Conservation (phyloP, 2,113 vertebrate species). For the Euleptes europaea region DNA sequence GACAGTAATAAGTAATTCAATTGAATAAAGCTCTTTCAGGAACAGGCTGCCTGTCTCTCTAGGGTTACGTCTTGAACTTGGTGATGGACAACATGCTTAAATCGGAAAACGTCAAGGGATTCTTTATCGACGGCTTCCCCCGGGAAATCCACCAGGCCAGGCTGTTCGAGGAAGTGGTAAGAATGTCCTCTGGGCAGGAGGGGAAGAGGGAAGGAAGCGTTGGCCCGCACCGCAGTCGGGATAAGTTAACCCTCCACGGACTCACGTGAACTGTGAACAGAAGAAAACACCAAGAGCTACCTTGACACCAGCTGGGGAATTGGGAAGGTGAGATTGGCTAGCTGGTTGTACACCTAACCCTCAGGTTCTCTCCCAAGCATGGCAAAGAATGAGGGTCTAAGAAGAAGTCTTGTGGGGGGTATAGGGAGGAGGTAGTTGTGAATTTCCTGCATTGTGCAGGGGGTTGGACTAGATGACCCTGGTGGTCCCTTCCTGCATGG, state of each 20-base stretch:
- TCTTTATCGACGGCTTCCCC: conserved; percentile 60
- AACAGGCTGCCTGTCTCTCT: background rate
- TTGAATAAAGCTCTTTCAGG: background rate
- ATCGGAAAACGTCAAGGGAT: conserved; percentile 18
- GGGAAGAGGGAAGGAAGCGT: background rate
- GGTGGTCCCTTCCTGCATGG: too few relatives aligned
- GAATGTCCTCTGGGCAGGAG: background rate
- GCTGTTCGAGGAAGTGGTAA: conserved; percentile 58
- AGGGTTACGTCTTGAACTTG: conserved; percentile 51
- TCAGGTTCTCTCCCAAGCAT: background rate
- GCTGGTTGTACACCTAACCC: background rate
- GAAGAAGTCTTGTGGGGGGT: too few relatives aligned
- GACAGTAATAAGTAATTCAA: too few relatives aligned
- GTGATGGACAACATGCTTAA: conserved; percentile 49
- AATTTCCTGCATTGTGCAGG: too few relatives aligned
- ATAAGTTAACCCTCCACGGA: too few relatives aligned
- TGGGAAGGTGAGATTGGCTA: background rate
- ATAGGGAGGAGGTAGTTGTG: too few relatives aligned
- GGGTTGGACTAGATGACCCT: too few relatives aligned
- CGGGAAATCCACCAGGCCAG: conserved; percentile 56
- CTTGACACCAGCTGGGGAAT: background rate
- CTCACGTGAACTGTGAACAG: background rate
- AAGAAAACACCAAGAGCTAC: background rate
- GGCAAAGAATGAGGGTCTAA: background rate
- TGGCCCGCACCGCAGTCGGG: background rate